Percentiles rank a stretch among this genome's conserved stretches.
phyloP scores from a whole-genome alignment of 2,113 vertebrate species.

The Chloropsis cyanopogon region DNA sequence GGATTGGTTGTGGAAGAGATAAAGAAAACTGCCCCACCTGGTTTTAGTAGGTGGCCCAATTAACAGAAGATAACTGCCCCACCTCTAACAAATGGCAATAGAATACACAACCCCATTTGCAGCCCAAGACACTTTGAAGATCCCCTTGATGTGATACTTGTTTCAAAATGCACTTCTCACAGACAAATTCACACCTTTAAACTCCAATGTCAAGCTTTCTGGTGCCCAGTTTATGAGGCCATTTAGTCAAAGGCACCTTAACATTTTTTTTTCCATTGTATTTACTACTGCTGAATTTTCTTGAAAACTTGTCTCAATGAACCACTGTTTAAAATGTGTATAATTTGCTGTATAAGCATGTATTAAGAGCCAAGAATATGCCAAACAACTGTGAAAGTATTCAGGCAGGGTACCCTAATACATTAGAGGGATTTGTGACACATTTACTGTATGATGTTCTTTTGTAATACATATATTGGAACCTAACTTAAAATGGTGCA shows the following conservation, averaged over 20 bases:
- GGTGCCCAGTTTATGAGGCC: not conserved
- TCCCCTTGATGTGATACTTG: not conserved
- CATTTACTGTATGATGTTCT: not conserved
- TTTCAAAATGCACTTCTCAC: not conserved
- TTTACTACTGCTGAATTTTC: not conserved
- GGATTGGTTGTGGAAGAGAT: no score
- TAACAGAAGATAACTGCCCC: no score
- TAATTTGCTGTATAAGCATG: not conserved
- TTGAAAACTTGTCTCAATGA: not conserved
- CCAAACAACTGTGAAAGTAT: not conserved
- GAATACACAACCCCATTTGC: no score
- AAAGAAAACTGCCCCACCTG: no score
- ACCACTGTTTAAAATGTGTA: not conserved
- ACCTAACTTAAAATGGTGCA: not conserved
- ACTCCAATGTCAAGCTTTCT: not conserved
- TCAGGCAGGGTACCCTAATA: accelerated
- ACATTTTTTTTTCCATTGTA: not conserved
- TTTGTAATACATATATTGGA: not conserved
- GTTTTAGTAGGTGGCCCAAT: no score
- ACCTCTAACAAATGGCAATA: no score
- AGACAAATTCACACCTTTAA: not conserved
- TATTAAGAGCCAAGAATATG: not conserved
- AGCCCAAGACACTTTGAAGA: not conserved
- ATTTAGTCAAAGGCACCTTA: not conserved
- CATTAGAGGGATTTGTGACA: not conserved